These are phyloP conservation scores for Trichogramma dendrolimi DNA, from an alignment of 2,888 invertebrate species.

Conservation along the genomic window DNA sequence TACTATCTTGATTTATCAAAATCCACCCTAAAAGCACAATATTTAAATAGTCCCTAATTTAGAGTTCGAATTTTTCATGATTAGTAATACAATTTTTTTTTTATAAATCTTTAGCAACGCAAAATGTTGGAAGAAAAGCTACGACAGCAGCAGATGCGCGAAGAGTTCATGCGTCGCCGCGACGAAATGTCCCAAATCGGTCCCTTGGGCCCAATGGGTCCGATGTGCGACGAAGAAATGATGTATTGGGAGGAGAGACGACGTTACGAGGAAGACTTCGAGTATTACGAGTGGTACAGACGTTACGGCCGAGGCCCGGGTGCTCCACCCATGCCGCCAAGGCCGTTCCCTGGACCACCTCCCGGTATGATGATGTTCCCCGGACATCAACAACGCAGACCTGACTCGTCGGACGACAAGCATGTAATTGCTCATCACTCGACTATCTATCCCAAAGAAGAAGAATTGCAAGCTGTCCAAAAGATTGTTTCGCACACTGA, in stretches of 20 bases:
- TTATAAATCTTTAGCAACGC: constrained; percentile 55
- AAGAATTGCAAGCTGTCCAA: constrained; percentile 84
- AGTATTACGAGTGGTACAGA: constrained; percentile 70
- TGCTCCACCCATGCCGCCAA: constrained; percentile 49
- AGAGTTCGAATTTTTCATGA: too few species aligned
- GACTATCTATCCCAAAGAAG: constrained; percentile 89
- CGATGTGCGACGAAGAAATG: constrained; percentile 77
- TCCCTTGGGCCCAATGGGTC: constrained; percentile 47
- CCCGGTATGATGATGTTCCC: constrained; percentile 55
- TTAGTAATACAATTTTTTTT: too few species aligned
- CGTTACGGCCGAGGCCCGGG: constrained; percentile 61
- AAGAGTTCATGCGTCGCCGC: constrained; percentile 58
- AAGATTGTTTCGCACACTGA: constrained; percentile 90
- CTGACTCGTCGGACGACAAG: constrained; percentile 92
- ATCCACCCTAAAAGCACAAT: too few species aligned
- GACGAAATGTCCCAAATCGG: constrained; percentile 57
- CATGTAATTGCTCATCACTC: constrained; percentile 92
- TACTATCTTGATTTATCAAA: too few species aligned
- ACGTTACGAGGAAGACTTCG: constrained; percentile 68
- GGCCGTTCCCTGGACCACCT: constrained; percentile 53
- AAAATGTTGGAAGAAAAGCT: constrained; percentile 83
- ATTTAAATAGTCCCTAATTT: too few species aligned
- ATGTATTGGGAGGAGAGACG: constrained; percentile 85
- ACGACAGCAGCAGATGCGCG: constrained; percentile 63
- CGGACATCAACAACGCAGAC: constrained; percentile 66